Base-by-base conservation (phyloP, 2,797 vertebrate species). In the Poecilia picta region DNA sequence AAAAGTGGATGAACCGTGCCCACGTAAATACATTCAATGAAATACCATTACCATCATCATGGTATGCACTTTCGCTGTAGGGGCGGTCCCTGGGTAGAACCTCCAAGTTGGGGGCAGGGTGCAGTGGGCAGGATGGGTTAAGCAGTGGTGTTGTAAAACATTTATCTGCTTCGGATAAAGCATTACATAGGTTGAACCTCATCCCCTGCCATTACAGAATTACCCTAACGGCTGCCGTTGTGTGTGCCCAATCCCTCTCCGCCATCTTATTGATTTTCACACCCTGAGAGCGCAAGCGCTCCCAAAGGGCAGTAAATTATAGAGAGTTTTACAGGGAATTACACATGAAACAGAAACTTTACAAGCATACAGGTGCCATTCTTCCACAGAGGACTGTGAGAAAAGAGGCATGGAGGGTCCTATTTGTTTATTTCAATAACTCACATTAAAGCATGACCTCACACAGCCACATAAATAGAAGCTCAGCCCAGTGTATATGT, bases 321-420 rank as follows among this genome's bases (percentile, higher is more conserved):
- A 95, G 96, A 96, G 95, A 95, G 94, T 97, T 98, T 97, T 97
- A 97, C 95, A 96, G 94, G 85, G 96, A 98, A 98, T 98, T 97
- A 97, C 96, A 98, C 96, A 95, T 97, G 97, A 96, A 95, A 95
- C 93, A 95, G 96, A 97, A 98, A 98, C 96, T 97, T 97, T 97
- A 97, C 96, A 95, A 95, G 95, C 95, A 97, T 94, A 92, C 92
- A 93, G 94, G 94, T 95, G 92, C 82, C 88, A 80, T 86, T 91
- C 76, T 74, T 76, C 82, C 55, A 75, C 76, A 78, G 55, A 80
- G 78, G 64, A 59, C 71, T 74, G 73, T 41, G 62, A 81, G 51
- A 86, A 84, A 80, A 74, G 81, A 86, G 77, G 84, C 84, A 86
- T 57, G 73, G 28, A 73, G 73, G 87, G 87, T 76, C 80, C 78